Conservation (phyloP, 2,797 vertebrate genomes). For the Ctenosaura bakeri region DNA sequence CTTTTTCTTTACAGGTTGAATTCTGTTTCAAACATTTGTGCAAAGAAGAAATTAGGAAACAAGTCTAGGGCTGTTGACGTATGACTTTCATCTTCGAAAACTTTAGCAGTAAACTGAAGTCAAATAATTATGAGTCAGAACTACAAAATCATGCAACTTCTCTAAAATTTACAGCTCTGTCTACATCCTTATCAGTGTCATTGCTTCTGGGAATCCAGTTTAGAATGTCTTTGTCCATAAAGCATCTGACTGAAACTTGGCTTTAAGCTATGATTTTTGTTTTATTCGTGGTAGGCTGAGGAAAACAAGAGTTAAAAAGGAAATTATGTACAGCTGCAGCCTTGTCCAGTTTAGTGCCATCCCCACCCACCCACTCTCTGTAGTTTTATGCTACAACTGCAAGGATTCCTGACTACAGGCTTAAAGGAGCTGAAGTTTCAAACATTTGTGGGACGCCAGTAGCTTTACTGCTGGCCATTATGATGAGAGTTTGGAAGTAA, state of each 20-base stretch:
- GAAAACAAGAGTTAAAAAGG: not conserved
- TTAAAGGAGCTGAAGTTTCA: not conserved
- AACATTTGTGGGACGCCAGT: not conserved
- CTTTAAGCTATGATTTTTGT: not conserved
- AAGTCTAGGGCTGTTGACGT: not conserved
- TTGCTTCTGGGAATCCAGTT: not conserved
- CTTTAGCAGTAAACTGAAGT: not conserved
- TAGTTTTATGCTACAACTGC: not conserved
- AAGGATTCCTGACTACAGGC: not conserved
- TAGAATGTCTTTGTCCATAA: not conserved
- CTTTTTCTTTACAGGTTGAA: not conserved
- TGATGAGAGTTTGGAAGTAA: not conserved
- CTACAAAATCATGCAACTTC: not conserved
- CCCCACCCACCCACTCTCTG: too few relatives aligned
- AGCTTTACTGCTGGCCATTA: not conserved
- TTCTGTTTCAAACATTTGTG: not conserved
- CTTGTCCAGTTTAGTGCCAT: not conserved
- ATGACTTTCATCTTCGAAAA: not conserved
- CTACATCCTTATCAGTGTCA: not conserved
- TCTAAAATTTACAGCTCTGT: not conserved
- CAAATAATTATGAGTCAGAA: conserved; percentile 6
- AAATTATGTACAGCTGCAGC: not conserved
- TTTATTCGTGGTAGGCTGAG: not conserved
- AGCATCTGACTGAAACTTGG: not conserved
- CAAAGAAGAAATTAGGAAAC: not conserved